These are phyloP conservation scores for Eumerus sabulonum DNA, from an alignment of 2,888 invertebrate genomes.

Conservation along the genomic window DNA sequence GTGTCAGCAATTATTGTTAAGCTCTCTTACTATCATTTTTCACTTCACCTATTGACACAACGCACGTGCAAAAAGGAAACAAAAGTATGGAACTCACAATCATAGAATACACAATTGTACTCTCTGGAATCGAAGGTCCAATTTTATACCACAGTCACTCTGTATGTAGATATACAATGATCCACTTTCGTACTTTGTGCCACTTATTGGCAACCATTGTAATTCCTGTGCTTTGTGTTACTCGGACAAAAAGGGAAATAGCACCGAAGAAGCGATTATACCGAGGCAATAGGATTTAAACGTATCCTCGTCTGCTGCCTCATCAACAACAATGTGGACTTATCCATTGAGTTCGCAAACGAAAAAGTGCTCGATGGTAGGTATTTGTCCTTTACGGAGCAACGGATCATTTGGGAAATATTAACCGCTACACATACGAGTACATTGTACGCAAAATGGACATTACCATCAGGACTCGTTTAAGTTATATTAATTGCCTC, in stretches of 20 bases:
- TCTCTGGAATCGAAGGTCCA: not conserved
- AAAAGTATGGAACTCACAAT: no score
- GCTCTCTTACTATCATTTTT: no score
- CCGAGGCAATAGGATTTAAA: slow-evolving; percentile 50
- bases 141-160: not conserved
- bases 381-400: slow-evolving; percentile 27
- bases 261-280: slow-evolving; percentile 38
- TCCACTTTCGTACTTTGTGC: slow-evolving; percentile 50
- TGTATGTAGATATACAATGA: not conserved
- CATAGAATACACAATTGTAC: no score
- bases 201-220: slow-evolving; percentile 62
- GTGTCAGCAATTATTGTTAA: no score
- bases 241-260: not conserved
- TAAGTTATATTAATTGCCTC: slow-evolving; percentile 69
- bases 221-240: slow-evolving; percentile 29
- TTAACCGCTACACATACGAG: slow-evolving; percentile 61
- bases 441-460: slow-evolving; percentile 61
- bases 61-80: no score
- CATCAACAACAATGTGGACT: slow-evolving; percentile 54
- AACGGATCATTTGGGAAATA: slow-evolving; percentile 65
- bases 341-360: slow-evolving; percentile 1
- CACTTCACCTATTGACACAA: no score
- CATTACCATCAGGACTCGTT: slow-evolving; percentile 67
- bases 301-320: slow-evolving; percentile 38
- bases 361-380: no score